These are phyloP conservation scores for Coronaproctus castanopsis DNA, from an alignment of 2,888 invertebrate species.

Conservation along the genomic window DNA sequence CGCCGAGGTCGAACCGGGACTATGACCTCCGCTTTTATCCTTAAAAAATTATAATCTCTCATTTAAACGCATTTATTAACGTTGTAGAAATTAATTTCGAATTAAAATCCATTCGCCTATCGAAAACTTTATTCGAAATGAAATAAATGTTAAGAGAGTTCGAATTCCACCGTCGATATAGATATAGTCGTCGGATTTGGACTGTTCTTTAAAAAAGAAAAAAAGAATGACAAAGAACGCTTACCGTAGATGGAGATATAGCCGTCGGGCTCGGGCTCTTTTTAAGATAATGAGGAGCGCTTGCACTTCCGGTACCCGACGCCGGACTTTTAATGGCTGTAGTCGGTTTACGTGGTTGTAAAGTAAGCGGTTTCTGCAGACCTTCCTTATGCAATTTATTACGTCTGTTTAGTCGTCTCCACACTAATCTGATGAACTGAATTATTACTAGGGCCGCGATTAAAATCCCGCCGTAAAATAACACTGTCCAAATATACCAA, in stretches of 20 bases:
- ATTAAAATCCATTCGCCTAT: neutral
- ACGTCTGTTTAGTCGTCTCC: constrained; percentile 5
- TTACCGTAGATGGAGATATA: constrained; percentile 36
- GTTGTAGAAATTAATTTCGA: too few species aligned
- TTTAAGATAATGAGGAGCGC: constrained; percentile 53
- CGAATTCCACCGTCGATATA: too few species aligned
- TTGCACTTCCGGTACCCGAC: constrained; percentile 36
- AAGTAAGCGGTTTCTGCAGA: constrained; percentile 26
- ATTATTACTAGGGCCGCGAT: constrained; percentile 2
- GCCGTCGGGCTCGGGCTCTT: constrained; percentile 79
- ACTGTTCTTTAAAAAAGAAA: too few species aligned
- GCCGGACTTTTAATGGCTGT: constrained; percentile 72
- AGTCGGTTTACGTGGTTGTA: constrained; percentile 46
- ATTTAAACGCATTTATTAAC: too few species aligned
- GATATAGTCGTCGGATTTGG: too few species aligned
- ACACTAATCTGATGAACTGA: constrained; percentile 3
- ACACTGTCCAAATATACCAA: constrained; percentile 4
- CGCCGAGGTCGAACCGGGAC: constrained; percentile 4
- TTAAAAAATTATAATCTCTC: too few species aligned
- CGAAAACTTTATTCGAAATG: neutral
- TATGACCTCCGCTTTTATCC: neutral
- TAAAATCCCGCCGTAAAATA: neutral
- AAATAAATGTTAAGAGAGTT: too few species aligned
- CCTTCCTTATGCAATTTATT: constrained; percentile 8
- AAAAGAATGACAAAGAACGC: constrained; percentile 17